These are phyloP conservation scores for Agrochola circellaris DNA, from an alignment of 2,888 invertebrate genomes.

Conservation along the genomic window DNA sequence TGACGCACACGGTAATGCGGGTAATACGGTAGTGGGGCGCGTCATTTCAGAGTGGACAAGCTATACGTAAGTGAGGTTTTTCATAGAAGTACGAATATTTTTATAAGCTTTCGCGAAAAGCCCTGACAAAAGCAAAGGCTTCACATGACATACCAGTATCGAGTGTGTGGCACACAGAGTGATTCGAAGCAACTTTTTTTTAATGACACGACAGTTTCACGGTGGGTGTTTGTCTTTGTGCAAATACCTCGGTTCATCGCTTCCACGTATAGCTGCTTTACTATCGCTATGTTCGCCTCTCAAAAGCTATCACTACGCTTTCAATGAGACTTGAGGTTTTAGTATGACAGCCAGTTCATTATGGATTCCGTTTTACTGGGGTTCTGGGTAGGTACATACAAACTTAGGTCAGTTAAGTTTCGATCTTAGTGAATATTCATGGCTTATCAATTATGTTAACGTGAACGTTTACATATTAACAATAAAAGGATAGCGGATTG, in stretches of 20 bases:
- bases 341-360: conserved; percentile 13
- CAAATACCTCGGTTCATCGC: not conserved
- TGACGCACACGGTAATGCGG: no score
- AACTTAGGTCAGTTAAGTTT: conserved; percentile 15
- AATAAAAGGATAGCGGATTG: not conserved
- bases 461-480: not conserved
- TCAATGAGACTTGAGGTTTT: conserved; percentile 7
- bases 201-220: not conserved
- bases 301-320: conserved; percentile 11
- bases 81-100: not conserved
- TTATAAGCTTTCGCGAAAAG: not conserved
- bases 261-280: not conserved
- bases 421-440: conserved; percentile 33
- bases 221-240: not conserved
- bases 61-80: no score
- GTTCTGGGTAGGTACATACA: not conserved
- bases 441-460: not conserved
- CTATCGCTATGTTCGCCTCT: not conserved
- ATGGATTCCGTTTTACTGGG: conserved; percentile 20
- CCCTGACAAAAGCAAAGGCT: not conserved
- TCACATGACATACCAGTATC: not conserved
- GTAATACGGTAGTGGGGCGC: no score
- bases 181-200: not conserved
- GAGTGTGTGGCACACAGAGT: not conserved
- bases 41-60: no score